Evolutionary conservation across 2,888 invertebrate species (phyloP).

Genomic region (Hypercompe scribonia): DNA sequence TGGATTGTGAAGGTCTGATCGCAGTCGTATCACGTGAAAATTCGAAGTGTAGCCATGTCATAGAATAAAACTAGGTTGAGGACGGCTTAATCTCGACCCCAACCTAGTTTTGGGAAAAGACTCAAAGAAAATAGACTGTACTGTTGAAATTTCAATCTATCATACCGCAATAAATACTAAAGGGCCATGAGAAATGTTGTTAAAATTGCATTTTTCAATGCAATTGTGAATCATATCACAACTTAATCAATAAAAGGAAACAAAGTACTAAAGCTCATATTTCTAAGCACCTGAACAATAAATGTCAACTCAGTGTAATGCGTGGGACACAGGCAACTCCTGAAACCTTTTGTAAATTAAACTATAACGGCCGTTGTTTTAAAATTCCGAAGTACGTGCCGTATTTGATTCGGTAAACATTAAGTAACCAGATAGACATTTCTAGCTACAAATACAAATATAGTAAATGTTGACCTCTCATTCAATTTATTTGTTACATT

Average conservation of each 20-base stretch:
- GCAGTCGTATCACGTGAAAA: no score
- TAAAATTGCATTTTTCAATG: neutral
- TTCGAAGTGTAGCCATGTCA: no score
- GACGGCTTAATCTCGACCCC: no score
- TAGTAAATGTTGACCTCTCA: neutral
- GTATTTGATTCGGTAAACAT: neutral
- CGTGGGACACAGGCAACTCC: conserved; percentile 1
- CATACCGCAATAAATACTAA: neutral
- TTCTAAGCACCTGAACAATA: conserved; percentile 11
- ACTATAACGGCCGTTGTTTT: neutral
- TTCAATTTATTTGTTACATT: neutral
- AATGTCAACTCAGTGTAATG: conserved; percentile 18
- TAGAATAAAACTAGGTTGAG: no score
- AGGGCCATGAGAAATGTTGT: no score
- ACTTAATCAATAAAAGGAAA: conserved; percentile 9
- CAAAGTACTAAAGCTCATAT: conserved; percentile 13
- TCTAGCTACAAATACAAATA: neutral
- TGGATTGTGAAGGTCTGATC: no score
- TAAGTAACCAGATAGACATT: no score
- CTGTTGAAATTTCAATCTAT: neutral
- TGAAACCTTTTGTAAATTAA: conserved; percentile 4
- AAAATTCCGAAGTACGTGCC: neutral
- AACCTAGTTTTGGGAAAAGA: no score
- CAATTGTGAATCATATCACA: neutral
- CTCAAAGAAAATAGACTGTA: no score